Base-by-base conservation (phyloP, 2,113 vertebrate species). In the Cebidichthys violaceus region DNA sequence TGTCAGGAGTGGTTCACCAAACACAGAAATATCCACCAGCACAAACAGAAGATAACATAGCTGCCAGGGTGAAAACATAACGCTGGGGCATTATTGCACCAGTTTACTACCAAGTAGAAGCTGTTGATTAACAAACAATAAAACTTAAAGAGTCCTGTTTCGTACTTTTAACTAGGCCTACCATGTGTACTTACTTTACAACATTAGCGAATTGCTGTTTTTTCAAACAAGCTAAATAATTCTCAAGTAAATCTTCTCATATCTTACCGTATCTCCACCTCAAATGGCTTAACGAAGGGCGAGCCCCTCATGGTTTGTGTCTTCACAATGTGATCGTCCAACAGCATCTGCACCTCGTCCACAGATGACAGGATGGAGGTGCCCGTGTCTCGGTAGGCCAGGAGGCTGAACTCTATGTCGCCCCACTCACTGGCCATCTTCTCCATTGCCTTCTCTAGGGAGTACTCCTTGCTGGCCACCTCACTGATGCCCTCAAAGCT, bases 251-350 rank as follows among this genome's bases (percentile, higher is more conserved):
- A 52, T 74, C 43, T 24, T 39, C 22, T 43, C 4, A 17, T 71
- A 14, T 55, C 75, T 94, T 88, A 97, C 97, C 93, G 93, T 86
- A 97, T 96, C 87, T 96, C 95, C 9, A 77, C 93, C 81, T 97
- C 96, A 18, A 96, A 95, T 65, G 96, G 95, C 79, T 97, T 96
- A 74, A 97, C 95, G 81, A 97, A 98, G 0, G 96, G 95, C 22
- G 96, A 98, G 17, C 95, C 96, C 86, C 95, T 94, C 96, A 97
- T 96, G 10, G 96, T 96, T 85, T 97, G 96, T 1, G 96, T 97
- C 94, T 98, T 97, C 27, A 97, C 92, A 57, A 97, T 96, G 70
- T 97, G 97, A 78, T 97, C 97, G 54, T 99, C 97, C 89, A 98
- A 35, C 61, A 98, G 84, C 94, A 96, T 95, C 90, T 98, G 97